phyloP scores from a whole-genome alignment of 2,797 vertebrate species.

The Brotogeris chrysoptera region DNA sequence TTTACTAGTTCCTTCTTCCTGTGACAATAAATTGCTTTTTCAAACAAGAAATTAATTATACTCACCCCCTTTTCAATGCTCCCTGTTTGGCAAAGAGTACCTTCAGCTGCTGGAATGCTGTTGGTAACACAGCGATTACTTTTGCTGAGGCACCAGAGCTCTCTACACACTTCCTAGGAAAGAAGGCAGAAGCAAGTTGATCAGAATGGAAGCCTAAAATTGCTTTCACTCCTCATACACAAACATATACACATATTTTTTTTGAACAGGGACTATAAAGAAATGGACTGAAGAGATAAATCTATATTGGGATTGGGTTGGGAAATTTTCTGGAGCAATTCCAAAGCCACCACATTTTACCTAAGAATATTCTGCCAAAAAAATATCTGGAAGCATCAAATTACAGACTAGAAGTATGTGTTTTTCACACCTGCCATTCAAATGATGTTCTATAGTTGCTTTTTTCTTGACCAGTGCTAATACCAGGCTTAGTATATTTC shows the following conservation, averaged over 20 bases:
- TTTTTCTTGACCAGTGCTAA: neutral
- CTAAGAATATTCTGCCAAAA: neutral
- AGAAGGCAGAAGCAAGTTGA: slow-evolving; percentile 97
- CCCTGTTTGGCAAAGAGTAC: slow-evolving; percentile 94
- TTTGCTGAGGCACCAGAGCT: slow-evolving; percentile 99
- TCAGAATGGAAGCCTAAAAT: slow-evolving; percentile 83
- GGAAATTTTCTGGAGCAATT: neutral
- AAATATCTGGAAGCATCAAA: neutral
- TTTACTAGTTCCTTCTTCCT: neutral
- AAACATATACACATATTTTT: neutral
- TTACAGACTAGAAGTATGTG: neutral
- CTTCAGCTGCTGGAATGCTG: slow-evolving; percentile 97
- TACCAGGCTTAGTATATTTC: neutral
- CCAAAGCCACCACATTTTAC: neutral
- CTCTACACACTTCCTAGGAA: slow-evolving; percentile 99
- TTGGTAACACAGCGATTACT: slow-evolving; percentile 97
- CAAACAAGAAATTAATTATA: slow-evolving; percentile 68
- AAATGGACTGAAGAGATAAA: neutral
- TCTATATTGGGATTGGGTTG: neutral
- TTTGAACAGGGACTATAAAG: neutral
- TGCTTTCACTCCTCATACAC: neutral
- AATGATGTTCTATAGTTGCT: neutral
- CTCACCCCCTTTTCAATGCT: slow-evolving; percentile 98
- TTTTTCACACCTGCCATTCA: neutral
- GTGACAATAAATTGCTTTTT: neutral